These are phyloP conservation scores for Zaprionus capensis DNA, from an alignment of 1,140 invertebrate species.

Conservation along the genomic window DNA sequence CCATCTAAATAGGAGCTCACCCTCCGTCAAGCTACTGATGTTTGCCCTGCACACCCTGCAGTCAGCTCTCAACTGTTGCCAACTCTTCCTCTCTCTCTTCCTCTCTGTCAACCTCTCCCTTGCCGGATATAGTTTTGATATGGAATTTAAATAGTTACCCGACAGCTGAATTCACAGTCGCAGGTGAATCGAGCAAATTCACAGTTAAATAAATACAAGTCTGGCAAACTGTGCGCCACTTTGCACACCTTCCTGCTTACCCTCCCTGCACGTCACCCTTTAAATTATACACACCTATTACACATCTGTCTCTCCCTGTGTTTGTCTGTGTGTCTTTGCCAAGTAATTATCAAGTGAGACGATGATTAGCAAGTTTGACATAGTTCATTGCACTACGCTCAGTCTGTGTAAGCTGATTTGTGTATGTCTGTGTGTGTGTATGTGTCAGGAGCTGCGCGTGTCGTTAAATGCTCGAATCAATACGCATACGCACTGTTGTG, in stretches of 20 bases:
- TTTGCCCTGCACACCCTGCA: not conserved
- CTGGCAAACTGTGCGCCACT: not conserved
- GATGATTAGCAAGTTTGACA: slow-evolving; percentile 24
- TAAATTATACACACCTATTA: slow-evolving; percentile 1
- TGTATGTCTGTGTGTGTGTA: not conserved
- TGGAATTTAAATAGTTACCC: not conserved
- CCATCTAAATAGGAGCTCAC: not conserved
- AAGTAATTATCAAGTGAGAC: slow-evolving; percentile 22
- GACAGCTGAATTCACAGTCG: not conserved
- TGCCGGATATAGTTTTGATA: not conserved
- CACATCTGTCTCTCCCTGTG: not conserved
- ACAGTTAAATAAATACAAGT: slow-evolving; percentile 3
- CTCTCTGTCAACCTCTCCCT: not conserved
- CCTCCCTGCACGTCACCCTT: not conserved
- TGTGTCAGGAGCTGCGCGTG: not conserved
- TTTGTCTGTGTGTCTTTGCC: not conserved
- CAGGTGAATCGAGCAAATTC: slow-evolving; percentile 4
- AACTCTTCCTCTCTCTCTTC: not conserved
- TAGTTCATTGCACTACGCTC: slow-evolving; percentile 21
- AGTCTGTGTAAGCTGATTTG: not conserved
- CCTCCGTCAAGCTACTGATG: not conserved
- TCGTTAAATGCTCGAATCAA: slow-evolving; percentile 50
- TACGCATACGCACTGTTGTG: slow-evolving; percentile 71
- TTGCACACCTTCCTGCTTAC: not conserved
- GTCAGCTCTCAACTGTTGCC: not conserved